A percentile compares a stretch with the other conserved stretches of the same genome.
Evolutionary conservation across 2,113 vertebrate species (phyloP).

Genomic region (Boulengeromyrus knoepffleri): DNA sequence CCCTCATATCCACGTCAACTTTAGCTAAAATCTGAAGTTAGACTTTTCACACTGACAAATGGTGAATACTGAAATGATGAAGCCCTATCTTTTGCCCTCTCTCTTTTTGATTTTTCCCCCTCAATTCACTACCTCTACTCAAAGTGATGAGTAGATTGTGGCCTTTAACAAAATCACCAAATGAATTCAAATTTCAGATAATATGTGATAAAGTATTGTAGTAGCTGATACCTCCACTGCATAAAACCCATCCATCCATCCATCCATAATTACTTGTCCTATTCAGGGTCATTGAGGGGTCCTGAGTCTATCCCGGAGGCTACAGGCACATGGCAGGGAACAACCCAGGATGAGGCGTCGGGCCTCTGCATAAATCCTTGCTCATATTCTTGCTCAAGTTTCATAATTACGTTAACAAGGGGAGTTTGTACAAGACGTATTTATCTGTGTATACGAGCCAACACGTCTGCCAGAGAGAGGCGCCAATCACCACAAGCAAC

Average conservation of each 20-base stretch:
- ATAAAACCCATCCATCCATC: neutral
- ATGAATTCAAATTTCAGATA: neutral
- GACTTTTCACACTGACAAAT: neutral
- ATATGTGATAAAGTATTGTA: neutral
- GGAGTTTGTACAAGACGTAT: neutral
- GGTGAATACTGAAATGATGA: neutral
- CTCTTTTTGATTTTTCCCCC: neutral
- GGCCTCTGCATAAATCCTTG: neutral
- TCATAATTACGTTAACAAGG: neutral
- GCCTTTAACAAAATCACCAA: neutral
- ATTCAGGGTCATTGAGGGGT: neutral
- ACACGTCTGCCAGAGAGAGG: neutral
- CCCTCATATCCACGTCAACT: neutral
- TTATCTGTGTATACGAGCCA: neutral
- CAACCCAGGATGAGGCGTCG: neutral
- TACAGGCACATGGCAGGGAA: neutral
- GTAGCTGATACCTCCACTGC: neutral
- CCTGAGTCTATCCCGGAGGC: neutral
- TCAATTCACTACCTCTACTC: neutral
- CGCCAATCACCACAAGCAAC: neutral
- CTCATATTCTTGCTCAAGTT: neutral
- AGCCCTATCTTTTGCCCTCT: neutral
- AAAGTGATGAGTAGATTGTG: neutral
- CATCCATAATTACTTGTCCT: neutral
- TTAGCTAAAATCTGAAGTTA: neutral